Evolutionary conservation across 2,888 invertebrate genomes (phyloP).

Genomic region (Stomorhina lunata): DNA sequence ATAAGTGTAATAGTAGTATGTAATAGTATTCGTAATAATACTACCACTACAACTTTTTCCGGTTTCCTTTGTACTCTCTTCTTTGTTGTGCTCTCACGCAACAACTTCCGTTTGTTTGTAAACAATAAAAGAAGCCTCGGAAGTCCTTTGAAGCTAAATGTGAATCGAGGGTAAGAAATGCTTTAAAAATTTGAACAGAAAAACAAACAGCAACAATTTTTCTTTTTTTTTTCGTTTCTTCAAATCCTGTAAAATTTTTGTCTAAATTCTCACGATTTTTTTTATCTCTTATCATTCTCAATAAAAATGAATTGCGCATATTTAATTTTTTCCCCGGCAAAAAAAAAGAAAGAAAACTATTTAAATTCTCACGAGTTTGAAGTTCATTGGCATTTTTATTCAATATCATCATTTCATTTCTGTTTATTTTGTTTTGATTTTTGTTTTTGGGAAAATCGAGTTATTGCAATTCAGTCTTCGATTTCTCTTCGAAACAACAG

Average conservation of each 20-base stretch:
- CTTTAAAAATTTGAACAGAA: slow-evolving; percentile 13
- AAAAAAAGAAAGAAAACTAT: background rate
- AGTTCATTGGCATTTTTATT: slow-evolving; percentile 61
- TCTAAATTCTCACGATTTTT: slow-evolving; percentile 13
- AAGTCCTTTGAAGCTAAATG: slow-evolving; percentile 41
- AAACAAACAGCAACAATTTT: background rate
- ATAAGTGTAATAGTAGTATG: slow-evolving; percentile 51
- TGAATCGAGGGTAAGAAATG: slow-evolving; percentile 48
- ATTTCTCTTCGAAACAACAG: background rate
- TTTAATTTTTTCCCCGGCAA: background rate
- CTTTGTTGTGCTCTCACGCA: slow-evolving; percentile 32
- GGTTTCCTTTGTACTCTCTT: slow-evolving; percentile 15
- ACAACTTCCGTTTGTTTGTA: slow-evolving; percentile 57
- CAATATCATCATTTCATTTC: slow-evolving; percentile 3
- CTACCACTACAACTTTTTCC: slow-evolving; percentile 39
- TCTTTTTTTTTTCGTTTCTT: background rate
- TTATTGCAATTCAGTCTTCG: background rate
- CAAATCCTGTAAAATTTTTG: background rate
- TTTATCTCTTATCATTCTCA: background rate
- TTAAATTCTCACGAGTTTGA: slow-evolving; percentile 56
- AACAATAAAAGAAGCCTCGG: no score
- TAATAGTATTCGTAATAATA: slow-evolving; percentile 54
- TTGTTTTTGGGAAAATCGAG: background rate
- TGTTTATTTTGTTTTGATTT: slow-evolving; percentile 8
- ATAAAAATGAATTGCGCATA: slow-evolving; percentile 25